Percentiles rank a stretch among this genome's conserved stretches.
Evolutionary conservation across 2,113 vertebrate genomes (phyloP).

Genomic region (Anolis carolinensis): DNA sequence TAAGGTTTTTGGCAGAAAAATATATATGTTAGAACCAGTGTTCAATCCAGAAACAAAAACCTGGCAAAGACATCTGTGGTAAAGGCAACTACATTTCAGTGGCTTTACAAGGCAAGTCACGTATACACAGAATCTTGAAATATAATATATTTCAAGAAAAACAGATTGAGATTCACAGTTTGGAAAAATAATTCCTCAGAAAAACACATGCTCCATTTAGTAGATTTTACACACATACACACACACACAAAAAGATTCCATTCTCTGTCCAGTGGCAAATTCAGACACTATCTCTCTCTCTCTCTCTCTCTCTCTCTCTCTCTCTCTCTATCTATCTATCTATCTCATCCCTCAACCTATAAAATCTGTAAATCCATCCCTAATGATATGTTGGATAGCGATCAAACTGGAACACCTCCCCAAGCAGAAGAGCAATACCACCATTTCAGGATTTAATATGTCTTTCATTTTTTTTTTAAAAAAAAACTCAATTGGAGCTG

Average conservation of each 20-base stretch:
- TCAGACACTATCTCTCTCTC: neutral
- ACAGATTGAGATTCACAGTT: neutral
- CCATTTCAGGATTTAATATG: no score
- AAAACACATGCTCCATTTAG: neutral
- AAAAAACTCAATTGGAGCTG: no score
- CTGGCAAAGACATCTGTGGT: neutral
- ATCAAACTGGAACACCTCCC: neutral
- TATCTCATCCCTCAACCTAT: no score
- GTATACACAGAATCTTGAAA: neutral
- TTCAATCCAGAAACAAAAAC: conserved; percentile 2
- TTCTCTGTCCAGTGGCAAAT: neutral
- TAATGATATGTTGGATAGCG: conserved; percentile 14
- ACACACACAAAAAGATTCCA: neutral
- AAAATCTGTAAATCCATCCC: neutral
- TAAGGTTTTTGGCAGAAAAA: neutral
- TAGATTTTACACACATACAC: neutral
- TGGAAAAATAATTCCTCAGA: neutral
- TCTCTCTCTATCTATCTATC: no score
- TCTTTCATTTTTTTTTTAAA: no score
- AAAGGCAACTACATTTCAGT: neutral
- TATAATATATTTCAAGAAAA: neutral
- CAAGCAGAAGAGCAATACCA: no score
- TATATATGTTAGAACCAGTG: neutral
- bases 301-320: neutral
- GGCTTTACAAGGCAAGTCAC: neutral